phyloP scores from a whole-genome alignment of 2,797 vertebrate genomes.

The Psittacula echo region DNA sequence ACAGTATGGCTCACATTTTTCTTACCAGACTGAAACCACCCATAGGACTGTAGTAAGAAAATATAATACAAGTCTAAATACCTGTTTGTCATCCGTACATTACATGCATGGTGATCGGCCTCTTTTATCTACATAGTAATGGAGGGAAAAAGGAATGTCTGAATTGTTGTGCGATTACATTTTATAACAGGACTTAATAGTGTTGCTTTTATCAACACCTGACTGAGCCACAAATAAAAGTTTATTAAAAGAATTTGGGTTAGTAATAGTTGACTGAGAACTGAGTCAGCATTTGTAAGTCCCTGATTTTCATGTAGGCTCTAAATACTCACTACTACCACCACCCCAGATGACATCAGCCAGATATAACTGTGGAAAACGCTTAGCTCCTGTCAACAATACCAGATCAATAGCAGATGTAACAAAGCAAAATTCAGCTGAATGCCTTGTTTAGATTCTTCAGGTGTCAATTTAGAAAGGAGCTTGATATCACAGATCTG shows the following conservation, averaged over 20 bases:
- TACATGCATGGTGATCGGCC: not conserved
- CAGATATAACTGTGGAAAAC: not conserved
- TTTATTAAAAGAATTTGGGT: not conserved
- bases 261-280: not conserved
- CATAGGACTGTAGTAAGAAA: not conserved
- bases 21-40: not conserved
- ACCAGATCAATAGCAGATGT: not conserved
- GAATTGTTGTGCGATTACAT: not conserved
- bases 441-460: not conserved
- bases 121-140: not conserved
- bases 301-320: not conserved
- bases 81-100: not conserved
- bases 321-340: not conserved
- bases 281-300: not conserved
- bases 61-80: not conserved
- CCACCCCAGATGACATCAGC: not conserved
- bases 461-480: not conserved
- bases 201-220: not conserved
- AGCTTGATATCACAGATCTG: not conserved
- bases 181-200: not conserved
- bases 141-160: fast-evolving
- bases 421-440: not conserved
- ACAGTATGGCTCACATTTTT: not conserved
- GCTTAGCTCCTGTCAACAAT: not conserved
- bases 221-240: not conserved